Conservation (phyloP, 2,888 invertebrate species). For the Drosophila stalkeri region DNA sequence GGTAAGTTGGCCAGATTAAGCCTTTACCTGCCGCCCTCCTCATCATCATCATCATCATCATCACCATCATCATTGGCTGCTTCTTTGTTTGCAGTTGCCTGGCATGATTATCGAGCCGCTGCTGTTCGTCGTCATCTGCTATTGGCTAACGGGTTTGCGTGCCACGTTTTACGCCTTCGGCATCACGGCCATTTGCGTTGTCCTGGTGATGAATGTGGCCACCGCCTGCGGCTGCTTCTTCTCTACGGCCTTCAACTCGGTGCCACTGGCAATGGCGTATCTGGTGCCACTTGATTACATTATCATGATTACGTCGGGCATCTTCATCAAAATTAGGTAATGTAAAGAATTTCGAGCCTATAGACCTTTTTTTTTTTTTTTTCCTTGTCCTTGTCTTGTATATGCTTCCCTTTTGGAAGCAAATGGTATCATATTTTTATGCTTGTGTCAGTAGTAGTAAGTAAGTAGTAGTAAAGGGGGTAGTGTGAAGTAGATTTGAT, state of each 20-base stretch:
- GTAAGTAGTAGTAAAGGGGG: too few species aligned
- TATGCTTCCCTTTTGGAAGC: background rate
- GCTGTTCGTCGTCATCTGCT: conserved; percentile 92
- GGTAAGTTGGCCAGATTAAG: conserved; percentile 85
- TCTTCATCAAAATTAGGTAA: conserved; percentile 93
- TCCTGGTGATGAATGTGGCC: conserved; percentile 93
- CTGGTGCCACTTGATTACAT: conserved; percentile 94
- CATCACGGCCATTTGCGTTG: conserved; percentile 89
- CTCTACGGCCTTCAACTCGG: conserved; percentile 92
- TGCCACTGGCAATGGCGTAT: conserved; percentile 92
- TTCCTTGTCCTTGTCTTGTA: too few species aligned
- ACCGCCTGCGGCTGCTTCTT: conserved; percentile 95
- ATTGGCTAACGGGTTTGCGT: conserved; percentile 94
- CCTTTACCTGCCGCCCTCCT: background rate
- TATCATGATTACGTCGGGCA: conserved; percentile 94
- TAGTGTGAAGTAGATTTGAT: background rate
- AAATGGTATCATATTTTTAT: background rate
- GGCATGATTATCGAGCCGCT: conserved; percentile 93
- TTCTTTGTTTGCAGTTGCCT: conserved; percentile 89
- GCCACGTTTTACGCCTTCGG: conserved; percentile 89
- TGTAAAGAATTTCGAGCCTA: background rate
- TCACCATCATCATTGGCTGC: background rate
- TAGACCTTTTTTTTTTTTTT: conserved; percentile 1
- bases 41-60: background rate
- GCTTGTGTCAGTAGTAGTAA: background rate